Evolutionary conservation across 2,797 vertebrate genomes (phyloP), one percentile per base, ranked within the genome.

Genomic region (Chaenodraco wilsoni): DNA sequence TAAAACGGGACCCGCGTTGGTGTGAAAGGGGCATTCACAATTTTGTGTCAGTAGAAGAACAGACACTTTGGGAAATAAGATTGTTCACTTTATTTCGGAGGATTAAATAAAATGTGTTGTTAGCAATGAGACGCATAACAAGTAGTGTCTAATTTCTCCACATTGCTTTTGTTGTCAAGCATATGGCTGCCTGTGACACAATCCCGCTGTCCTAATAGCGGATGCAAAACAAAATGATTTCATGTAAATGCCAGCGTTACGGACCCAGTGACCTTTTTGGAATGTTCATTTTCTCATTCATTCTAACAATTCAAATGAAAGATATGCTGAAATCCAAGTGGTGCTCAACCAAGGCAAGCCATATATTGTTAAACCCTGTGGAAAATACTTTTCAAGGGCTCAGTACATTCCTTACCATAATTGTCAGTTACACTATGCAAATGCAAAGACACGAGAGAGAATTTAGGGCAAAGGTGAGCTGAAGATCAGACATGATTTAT

Each of bases 101-200:
- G 10, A 49, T 65, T 58, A 7, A 9, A 27, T 45, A 3, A 50
- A 27, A 40, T 21, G 7, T 51, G 12, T 14, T 46, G 5, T 31
- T 63, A 33, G 13, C 33, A 56, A 13, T 33, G 44, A 60, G n/a
- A 61, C 4, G 61, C 23, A 27, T 46, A 48, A 56, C 54, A 65
- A 43, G 52, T 12, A 15, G 1, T 50, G 13, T 52, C 40, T 13
- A 41, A 54, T 72, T 15, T 54, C 27, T 44, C 50, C 5, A 49
- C n/a, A 78, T 81, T 74, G 58, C 37, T 31, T 15, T n/a, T 43
- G 16, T 49, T 76, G 19, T 64, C 14, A 68, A 45, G 33, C 1
- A 64, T 12, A 62, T 1, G 21, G 19, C 54, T 55, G 60, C n/a
- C 23, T 9, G n/a, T 71, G 52, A 71, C 23, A 55, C 37, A 59